Conservation (phyloP, 1,140 invertebrate genomes). For the Cyclina sinensis region DNA sequence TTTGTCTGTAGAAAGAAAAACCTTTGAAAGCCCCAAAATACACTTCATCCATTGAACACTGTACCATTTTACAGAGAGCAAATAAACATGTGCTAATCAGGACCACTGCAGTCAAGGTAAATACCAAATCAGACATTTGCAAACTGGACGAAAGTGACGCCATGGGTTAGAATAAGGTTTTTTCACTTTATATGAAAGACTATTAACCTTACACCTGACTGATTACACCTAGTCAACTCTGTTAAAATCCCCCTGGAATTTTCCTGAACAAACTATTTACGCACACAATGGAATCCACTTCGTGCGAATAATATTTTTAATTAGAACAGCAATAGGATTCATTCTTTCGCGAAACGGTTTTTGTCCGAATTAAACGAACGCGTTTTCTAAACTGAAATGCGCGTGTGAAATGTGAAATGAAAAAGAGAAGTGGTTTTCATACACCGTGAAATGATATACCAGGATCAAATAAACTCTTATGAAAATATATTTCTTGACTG, state of each 20-base stretch:
- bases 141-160: background rate
- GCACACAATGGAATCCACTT: conserved; percentile 23
- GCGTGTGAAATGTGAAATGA: conserved; percentile 26
- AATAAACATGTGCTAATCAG: too few species aligned
- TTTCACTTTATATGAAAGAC: background rate
- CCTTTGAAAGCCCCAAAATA: too few species aligned
- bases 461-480: conserved; percentile 19
- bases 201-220: conserved; percentile 3
- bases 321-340: conserved; percentile 52
- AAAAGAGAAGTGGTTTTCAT: background rate
- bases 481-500: conserved; percentile 38
- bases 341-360: conserved; percentile 48
- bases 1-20: too few species aligned
- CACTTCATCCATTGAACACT: too few species aligned
- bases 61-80: too few species aligned
- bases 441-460: conserved; percentile 24
- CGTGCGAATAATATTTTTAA: conserved; percentile 56
- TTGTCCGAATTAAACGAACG: conserved; percentile 18
- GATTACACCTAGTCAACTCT: conserved; percentile 27
- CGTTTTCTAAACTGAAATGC: background rate
- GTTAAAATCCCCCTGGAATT: conserved; percentile 4
- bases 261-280: conserved; percentile 22
- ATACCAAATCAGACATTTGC: background rate
- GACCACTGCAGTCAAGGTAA: too few species aligned
- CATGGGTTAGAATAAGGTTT: background rate